Evolutionary conservation across 2,113 vertebrate species (phyloP).

Genomic region (Cavia aperea): DNA sequence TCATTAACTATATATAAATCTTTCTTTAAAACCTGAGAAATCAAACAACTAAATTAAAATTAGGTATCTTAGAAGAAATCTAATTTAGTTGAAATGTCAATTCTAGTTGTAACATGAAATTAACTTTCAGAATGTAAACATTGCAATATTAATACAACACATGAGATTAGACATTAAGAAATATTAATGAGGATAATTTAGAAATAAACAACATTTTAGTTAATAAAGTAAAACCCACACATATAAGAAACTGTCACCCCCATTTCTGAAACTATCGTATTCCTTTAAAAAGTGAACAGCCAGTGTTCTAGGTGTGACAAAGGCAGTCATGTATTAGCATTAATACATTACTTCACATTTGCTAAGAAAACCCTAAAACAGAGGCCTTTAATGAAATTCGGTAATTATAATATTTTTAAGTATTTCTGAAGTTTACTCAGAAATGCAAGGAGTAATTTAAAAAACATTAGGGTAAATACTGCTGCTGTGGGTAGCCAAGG

Average conservation of each 20-base stretch:
- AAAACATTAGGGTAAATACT: background rate
- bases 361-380: background rate
- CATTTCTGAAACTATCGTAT: background rate
- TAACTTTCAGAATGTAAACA: background rate
- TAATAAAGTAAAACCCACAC: background rate
- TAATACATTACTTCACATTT: background rate
- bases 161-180: background rate
- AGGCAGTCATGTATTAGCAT: background rate
- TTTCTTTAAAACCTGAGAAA: background rate
- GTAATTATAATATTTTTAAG: background rate
- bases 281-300: background rate
- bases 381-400: background rate
- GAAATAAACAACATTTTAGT: background rate
- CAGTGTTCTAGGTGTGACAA: background rate
- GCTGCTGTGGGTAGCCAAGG: background rate
- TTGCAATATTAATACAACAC: background rate
- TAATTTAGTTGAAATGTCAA: background rate
- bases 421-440: constrained; percentile 23
- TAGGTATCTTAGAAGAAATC: background rate
- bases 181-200: background rate
- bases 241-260: background rate
- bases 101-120: background rate
- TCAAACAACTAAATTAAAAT: background rate
- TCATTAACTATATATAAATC: background rate
- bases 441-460: background rate